These are phyloP conservation scores for Hemiscyllium ocellatum DNA, from an alignment of 2,113 vertebrate species.

Conservation along the genomic window DNA sequence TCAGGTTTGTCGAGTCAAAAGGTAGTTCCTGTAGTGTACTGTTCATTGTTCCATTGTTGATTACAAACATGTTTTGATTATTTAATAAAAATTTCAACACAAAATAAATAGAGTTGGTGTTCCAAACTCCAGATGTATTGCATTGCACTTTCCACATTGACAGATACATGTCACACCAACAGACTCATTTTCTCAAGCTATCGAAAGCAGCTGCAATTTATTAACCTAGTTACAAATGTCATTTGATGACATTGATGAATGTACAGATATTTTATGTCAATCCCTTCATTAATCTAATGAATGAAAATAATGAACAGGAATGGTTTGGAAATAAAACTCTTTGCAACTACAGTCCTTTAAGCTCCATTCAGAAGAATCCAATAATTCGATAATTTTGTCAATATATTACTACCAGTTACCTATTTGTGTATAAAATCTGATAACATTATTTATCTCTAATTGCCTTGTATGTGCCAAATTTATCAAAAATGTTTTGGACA, in stretches of 20 bases:
- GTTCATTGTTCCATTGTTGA: background rate
- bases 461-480: background rate
- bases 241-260: background rate
- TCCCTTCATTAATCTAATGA: background rate
- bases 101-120: background rate
- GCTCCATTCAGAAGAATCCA: background rate
- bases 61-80: background rate
- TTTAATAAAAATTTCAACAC: background rate
- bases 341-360: background rate
- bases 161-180: background rate
- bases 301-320: too few relatives aligned
- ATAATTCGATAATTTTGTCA: background rate
- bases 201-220: background rate
- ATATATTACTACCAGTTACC: background rate
- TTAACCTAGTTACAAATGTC: background rate
- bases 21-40: too few relatives aligned
- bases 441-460: background rate
- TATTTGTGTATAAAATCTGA: background rate
- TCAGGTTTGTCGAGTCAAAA: too few relatives aligned
- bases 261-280: background rate
- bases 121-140: background rate
- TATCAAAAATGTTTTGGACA: background rate
- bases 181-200: background rate
- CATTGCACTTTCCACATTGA: background rate
- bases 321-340: background rate